Conservation (phyloP, 2,113 vertebrate species). For the Protobothrops mucrosquamatus region DNA sequence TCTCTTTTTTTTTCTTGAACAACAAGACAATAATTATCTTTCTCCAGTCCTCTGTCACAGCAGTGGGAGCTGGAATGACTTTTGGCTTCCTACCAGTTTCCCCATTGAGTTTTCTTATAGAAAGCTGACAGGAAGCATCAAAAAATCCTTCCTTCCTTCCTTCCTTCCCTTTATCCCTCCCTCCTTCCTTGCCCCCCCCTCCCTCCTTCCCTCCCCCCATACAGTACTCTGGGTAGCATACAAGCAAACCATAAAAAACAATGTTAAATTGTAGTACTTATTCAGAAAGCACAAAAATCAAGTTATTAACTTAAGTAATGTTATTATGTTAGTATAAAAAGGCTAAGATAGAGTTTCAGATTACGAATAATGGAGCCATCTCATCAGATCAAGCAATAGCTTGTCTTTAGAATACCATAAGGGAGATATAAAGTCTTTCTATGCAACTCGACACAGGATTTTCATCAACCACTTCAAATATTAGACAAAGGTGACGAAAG, state of each 20-base stretch:
- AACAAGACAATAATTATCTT: not conserved
- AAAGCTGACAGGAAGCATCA: not conserved
- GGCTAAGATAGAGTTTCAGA: not conserved
- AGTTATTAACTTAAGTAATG: not conserved
- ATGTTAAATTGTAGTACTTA: not conserved
- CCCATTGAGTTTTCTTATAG: not conserved
- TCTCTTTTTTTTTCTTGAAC: not conserved
- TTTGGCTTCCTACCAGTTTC: not conserved
- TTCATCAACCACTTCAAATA: not conserved
- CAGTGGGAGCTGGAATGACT: not conserved
- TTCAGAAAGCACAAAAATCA: not conserved
- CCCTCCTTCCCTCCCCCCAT: accelerated
- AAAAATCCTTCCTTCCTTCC: not conserved
- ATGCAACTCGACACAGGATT: not conserved
- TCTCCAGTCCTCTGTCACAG: not conserved
- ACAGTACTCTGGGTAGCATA: not conserved
- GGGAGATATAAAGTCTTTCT: not conserved
- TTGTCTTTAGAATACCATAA: not conserved
- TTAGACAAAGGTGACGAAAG: not conserved
- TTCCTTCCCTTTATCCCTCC: accelerated
- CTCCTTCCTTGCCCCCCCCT: too few species aligned
- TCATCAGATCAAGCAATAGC: not conserved
- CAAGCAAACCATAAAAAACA: not conserved
- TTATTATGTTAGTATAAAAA: not conserved
- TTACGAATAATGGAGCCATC: not conserved